Conservation (phyloP, 2,113 vertebrate species). For the Ailuropoda melanoleuca region DNA sequence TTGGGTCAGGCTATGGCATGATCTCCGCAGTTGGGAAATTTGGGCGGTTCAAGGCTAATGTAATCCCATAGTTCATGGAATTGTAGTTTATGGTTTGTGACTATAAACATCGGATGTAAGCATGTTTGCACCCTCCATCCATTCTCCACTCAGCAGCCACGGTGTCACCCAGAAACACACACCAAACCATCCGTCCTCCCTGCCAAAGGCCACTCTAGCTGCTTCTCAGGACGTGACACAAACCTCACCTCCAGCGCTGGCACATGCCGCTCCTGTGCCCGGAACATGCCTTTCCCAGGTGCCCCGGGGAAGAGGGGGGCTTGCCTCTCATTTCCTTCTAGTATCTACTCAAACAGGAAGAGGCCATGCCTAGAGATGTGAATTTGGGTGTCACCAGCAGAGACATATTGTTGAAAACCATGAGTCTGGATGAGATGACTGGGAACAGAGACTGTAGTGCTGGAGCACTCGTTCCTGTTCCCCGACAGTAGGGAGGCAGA, state of each 20-base stretch:
- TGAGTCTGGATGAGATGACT: neutral
- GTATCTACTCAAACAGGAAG: neutral
- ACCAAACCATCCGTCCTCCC: neutral
- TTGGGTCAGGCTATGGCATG: neutral
- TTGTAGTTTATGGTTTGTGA: neutral
- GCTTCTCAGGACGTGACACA: neutral
- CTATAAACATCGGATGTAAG: neutral
- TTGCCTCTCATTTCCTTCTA: neutral
- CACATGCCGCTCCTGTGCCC: neutral
- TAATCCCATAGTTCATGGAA: neutral
- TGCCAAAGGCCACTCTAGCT: neutral
- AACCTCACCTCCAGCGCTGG: neutral
- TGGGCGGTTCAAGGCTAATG: neutral
- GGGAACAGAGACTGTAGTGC: neutral
- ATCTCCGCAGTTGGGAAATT: neutral
- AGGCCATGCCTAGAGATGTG: neutral
- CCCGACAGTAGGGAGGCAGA: neutral
- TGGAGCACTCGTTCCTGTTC: rapidly evolving
- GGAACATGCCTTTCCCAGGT: neutral
- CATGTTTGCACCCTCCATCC: neutral
- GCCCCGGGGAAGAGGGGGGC: too few species aligned
- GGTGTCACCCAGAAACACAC: neutral
- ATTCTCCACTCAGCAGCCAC: neutral
- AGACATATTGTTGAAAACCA: neutral
- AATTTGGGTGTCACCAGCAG: neutral